Evolutionary conservation across 2,888 invertebrate genomes (phyloP), one percentile per base, ranked within the genome.

Genomic region (Erebia epiphron): DNA sequence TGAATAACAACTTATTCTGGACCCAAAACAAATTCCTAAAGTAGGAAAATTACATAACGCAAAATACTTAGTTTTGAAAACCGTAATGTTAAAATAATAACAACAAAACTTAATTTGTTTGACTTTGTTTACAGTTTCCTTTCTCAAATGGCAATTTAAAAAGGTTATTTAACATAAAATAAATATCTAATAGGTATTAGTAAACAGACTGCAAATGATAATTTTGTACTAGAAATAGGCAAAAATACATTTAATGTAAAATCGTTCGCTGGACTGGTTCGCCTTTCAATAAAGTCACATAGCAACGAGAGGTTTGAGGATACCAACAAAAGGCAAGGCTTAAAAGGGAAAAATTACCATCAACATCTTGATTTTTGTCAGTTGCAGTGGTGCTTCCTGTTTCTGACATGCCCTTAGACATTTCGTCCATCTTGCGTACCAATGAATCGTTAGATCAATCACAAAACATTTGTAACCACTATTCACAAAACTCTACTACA

Each of bases 381-480:
- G 91, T 91, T 90, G 87, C 82, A 86, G 87, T 86, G 86, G 88
- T 85, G 91, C 90, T 93, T 92, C 92, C 92, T 92, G 92, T 91
- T 92, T 90, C 91, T 93, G 92, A 91, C 92, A 92, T 92, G 89
- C 92, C 92, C 92, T 88, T 92, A 92, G 89, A 92, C 92, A 92
- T 90, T 93, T 93, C 92, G 92, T 93, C 92, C 92, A 93, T 93
- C 92, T 93, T 93, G 92, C 91, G 85, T 87, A 87, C 89, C 91
- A 91, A 89, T 87, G 86, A 87, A 89, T 90, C 88, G 91, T 91
- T 92, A 91, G 88, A 92, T 92, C 90, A 92, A 91, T 89, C 91
- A 90, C 89, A 83, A 89, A 78, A 79, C 75, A 75, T 87, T 83
- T 85, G 86, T 89, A 87, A 84, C 86, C 87, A 87, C 87, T 82